These are phyloP conservation scores for Kryptolebias marmoratus DNA, from an alignment of 2,113 vertebrate species.

Conservation along the genomic window DNA sequence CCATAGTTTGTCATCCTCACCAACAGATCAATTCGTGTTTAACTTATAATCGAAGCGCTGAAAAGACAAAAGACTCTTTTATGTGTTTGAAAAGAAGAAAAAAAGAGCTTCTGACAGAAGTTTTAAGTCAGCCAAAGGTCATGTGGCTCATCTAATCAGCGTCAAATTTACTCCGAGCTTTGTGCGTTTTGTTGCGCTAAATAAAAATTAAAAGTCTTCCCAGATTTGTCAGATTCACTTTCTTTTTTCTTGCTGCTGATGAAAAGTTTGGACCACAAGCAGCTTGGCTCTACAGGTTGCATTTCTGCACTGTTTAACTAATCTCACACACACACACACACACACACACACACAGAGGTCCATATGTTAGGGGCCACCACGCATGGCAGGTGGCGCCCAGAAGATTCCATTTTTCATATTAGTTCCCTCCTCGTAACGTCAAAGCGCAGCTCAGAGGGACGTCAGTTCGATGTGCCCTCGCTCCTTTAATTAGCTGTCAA, in stretches of 20 bases:
- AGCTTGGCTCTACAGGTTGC: constrained; percentile 49
- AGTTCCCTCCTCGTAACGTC: constrained; percentile 38
- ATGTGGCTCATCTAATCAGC: background rate
- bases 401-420: constrained; percentile 50
- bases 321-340: constrained; percentile 25
- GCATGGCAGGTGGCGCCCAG: constrained; percentile 52
- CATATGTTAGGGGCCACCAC: constrained; percentile 58
- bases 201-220: background rate
- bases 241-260: constrained; percentile 11
- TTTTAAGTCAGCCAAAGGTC: background rate
- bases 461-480: constrained; percentile 92
- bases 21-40: too few relatives aligned
- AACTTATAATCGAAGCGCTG: too few relatives aligned
- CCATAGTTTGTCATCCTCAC: too few relatives aligned
- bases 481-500: constrained; percentile 99
- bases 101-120: background rate
- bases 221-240: constrained; percentile 5
- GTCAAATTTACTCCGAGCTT: background rate
- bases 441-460: constrained; percentile 84
- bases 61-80: background rate
- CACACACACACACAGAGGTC: constrained; percentile 13
- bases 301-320: constrained; percentile 52
- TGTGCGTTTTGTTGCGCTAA: background rate
- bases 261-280: constrained; percentile 18
- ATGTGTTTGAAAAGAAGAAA: background rate